A percentile compares a stretch with the other conserved stretches of the same genome.
phyloP scores from a whole-genome alignment of 2,113 vertebrate species.

The Camelus bactrianus region DNA sequence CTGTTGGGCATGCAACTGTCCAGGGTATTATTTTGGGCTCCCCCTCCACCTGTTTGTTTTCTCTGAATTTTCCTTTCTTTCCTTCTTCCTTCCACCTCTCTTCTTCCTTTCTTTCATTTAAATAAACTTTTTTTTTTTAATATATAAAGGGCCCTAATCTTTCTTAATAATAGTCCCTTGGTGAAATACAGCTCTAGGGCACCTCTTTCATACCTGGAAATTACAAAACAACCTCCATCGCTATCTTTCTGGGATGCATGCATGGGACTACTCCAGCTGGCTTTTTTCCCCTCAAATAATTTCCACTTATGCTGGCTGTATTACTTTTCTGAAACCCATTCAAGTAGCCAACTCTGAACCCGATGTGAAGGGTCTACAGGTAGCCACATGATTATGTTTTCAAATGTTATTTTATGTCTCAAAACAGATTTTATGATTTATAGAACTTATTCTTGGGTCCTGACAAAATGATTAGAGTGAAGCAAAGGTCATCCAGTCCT shows the following conservation, averaged over 20 bases:
- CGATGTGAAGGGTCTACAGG: neutral
- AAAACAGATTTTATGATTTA: slow-evolving; percentile 43
- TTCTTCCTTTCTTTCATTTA: neutral
- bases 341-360: neutral
- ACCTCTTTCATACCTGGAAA: neutral
- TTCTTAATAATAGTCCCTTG: neutral
- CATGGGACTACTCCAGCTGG: neutral
- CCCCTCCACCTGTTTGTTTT: neutral
- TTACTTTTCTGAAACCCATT: neutral
- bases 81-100: neutral
- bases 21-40: neutral
- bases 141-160: neutral
- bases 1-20: neutral
- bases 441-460: neutral
- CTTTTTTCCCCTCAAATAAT: neutral
- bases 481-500: slow-evolving; percentile 14
- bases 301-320: neutral
- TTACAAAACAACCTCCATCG: neutral
- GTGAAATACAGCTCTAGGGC: neutral
- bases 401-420: slow-evolving; percentile 38
- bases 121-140: neutral
- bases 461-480: slow-evolving; percentile 32
- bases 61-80: neutral
- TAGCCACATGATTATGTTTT: slow-evolving; percentile 27
- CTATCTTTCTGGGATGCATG: neutral